These are phyloP conservation scores for Argyresthia albistria DNA, from an alignment of 2,888 invertebrate genomes.

Conservation along the genomic window DNA sequence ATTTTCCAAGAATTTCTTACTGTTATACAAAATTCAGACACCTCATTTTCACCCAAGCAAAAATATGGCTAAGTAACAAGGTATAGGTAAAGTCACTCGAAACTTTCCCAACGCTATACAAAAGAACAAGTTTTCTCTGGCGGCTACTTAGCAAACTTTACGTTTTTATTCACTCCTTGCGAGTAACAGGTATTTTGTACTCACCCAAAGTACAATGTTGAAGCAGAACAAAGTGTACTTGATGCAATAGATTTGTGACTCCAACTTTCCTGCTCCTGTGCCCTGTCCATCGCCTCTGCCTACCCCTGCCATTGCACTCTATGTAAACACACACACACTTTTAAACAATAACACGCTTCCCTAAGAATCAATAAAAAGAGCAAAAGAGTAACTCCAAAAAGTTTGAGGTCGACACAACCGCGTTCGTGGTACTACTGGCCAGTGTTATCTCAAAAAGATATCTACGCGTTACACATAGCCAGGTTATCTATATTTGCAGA, in stretches of 20 bases:
- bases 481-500: conserved; percentile 61
- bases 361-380: neutral
- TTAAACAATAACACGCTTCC: neutral
- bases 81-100: too few species aligned
- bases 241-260: conserved; percentile 83
- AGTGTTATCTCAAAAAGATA: conserved; percentile 34
- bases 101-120: too few species aligned
- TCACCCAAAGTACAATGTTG: conserved; percentile 85
- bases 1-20: too few species aligned
- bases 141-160: too few species aligned
- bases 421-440: conserved; percentile 15
- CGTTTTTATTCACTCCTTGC: too few species aligned
- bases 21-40: too few species aligned
- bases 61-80: too few species aligned
- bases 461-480: conserved; percentile 36
- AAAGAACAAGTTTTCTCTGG: too few species aligned
- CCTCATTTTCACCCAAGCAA: too few species aligned
- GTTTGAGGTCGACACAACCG: neutral
- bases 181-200: conserved; percentile 38
- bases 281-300: conserved; percentile 66
- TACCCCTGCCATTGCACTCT: conserved; percentile 68
- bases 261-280: conserved; percentile 72
- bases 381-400: neutral
- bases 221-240: conserved; percentile 88
- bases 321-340: conserved; percentile 23